A percentile compares a stretch with the other conserved stretches of the same genome.
phyloP scores from a whole-genome alignment of 2,113 vertebrate species.

The Hippocampus barbouri region DNA sequence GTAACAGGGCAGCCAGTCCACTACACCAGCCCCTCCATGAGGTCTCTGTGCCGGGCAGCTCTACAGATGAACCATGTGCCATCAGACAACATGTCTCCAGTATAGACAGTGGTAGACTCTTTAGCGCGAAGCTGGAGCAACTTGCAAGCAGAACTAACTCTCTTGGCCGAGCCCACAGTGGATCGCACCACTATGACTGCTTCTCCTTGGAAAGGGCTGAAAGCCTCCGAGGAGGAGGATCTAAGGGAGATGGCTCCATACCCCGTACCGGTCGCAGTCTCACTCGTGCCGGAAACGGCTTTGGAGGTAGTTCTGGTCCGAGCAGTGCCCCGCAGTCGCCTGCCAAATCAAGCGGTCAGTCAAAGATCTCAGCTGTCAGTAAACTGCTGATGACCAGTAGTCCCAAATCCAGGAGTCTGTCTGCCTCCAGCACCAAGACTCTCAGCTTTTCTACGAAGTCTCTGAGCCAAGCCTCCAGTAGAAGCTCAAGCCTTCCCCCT shows the following conservation, averaged over 20 bases:
- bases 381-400: slow-evolving; percentile 92
- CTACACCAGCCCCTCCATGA: slow-evolving; percentile 76
- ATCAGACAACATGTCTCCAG: slow-evolving; percentile 75
- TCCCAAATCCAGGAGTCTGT: slow-evolving; percentile 86
- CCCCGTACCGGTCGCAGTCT: slow-evolving; percentile 82
- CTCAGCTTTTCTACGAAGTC: slow-evolving; percentile 97
- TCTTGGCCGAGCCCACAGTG: slow-evolving; percentile 73
- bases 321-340: slow-evolving; percentile 77
- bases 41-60: slow-evolving; percentile 62
- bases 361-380: slow-evolving; percentile 92
- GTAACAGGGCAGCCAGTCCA: slow-evolving; percentile 87
- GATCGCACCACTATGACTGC: slow-evolving; percentile 83
- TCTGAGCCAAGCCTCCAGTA: slow-evolving; percentile 82
- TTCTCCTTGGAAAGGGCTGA: slow-evolving; percentile 88
- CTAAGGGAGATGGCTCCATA: slow-evolving; percentile 83
- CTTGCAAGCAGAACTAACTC: slow-evolving; percentile 89
- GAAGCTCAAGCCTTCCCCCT: slow-evolving; percentile 83
- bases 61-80: slow-evolving; percentile 68
- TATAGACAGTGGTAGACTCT: slow-evolving; percentile 85
- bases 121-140: slow-evolving; percentile 92
- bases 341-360: slow-evolving; percentile 78
- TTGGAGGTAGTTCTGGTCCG: slow-evolving; percentile 22
- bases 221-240: slow-evolving; percentile 73
- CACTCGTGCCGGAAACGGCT: slow-evolving; percentile 67
- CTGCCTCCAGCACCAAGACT: slow-evolving; percentile 88